phyloP scores from a whole-genome alignment of 1,140 invertebrate species.

The Latrodectus geometricus region DNA sequence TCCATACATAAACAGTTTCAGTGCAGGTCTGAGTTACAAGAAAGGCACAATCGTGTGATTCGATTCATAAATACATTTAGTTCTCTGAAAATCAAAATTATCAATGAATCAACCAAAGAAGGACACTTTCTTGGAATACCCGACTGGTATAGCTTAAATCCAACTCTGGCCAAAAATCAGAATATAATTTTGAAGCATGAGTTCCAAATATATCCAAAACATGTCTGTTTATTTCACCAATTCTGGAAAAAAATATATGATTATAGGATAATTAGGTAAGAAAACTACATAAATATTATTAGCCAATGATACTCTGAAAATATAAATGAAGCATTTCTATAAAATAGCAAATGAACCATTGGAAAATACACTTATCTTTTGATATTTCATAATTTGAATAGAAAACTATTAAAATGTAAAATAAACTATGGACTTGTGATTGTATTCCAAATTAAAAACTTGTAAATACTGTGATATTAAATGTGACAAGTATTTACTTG shows the following conservation, averaged over 20 bases:
- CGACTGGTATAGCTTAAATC: conserved; percentile 63
- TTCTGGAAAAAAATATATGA: conserved; percentile 27
- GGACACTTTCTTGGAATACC: conserved; percentile 64
- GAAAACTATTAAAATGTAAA: too few species aligned
- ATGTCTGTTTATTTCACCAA: conserved; percentile 63
- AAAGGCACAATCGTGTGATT: neutral
- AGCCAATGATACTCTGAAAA: neutral
- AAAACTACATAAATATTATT: neutral
- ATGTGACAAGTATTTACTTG: too few species aligned
- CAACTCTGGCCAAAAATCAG: conserved; percentile 61
- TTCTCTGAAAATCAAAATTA: neutral
- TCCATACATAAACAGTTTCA: too few species aligned
- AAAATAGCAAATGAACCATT: neutral
- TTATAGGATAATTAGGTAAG: neutral
- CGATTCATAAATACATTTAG: conserved; percentile 16
- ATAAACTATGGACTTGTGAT: too few species aligned
- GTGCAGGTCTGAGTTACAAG: neutral
- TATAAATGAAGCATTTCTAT: neutral
- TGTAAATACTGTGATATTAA: too few species aligned
- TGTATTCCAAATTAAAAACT: too few species aligned
- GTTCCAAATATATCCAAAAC: conserved; percentile 65
- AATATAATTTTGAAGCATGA: conserved; percentile 63
- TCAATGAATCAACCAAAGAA: conserved; percentile 64
- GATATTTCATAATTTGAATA: too few species aligned
- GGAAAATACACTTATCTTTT: too few species aligned